A percentile compares a stretch with the other conserved stretches of the same genome.
Conservation (phyloP, 1,140 invertebrate species). For the Ectropis grisescens region DNA sequence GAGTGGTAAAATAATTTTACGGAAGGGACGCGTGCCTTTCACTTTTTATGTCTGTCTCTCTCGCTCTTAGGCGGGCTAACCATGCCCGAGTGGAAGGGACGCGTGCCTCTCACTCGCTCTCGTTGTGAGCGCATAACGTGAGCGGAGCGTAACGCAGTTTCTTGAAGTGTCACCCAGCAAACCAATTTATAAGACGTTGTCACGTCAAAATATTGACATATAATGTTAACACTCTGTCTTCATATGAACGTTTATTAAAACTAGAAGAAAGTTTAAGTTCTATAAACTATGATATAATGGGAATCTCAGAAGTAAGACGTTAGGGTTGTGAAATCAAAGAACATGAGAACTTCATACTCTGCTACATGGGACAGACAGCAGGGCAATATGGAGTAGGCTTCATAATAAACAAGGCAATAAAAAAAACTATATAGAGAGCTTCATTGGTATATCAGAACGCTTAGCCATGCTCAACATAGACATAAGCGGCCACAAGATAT, state of each 20-base stretch:
- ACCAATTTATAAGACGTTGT: too few species aligned
- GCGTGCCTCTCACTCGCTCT: too few species aligned
- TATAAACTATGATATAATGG: constrained; percentile 4
- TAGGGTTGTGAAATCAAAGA: constrained; percentile 11
- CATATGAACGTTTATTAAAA: constrained; percentile 2
- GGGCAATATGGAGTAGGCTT: constrained; percentile 11
- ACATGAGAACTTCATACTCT: constrained; percentile 8
- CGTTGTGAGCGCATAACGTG: too few species aligned
- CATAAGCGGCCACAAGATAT: constrained; percentile 4
- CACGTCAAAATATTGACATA: constrained; percentile 11
- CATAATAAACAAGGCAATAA: constrained; percentile 6
- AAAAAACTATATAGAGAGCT: constrained; percentile 9
- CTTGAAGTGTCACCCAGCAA: too few species aligned
- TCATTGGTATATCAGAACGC: constrained; percentile 7
- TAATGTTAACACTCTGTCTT: constrained; percentile 12
- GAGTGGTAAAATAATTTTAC: too few species aligned
- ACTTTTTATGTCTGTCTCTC: too few species aligned
- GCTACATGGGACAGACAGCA: constrained; percentile 7
- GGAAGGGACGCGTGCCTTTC: too few species aligned
- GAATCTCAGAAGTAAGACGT: constrained; percentile 2
- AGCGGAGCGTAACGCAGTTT: too few species aligned
- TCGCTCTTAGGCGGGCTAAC: too few species aligned
- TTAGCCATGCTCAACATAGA: constrained; percentile 9
- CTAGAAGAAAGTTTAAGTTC: constrained; percentile 1
- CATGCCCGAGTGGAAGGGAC: too few species aligned